phyloP scores from a whole-genome alignment of 2,797 vertebrate genomes.

The Phoxinus dragarum region DNA sequence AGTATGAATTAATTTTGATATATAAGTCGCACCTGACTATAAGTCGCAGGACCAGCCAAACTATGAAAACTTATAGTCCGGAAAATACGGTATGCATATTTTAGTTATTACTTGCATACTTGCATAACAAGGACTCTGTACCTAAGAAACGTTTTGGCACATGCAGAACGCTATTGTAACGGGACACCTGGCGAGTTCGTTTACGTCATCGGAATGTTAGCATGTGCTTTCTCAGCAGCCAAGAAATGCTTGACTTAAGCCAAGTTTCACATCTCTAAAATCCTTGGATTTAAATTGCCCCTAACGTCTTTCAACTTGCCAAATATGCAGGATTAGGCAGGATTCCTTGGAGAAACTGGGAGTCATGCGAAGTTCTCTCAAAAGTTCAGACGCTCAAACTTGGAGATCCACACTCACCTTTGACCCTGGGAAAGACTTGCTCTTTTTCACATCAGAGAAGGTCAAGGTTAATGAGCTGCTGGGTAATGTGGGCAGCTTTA shows the following conservation, averaged over 20 bases:
- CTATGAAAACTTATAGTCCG: no score
- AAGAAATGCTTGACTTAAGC: slow-evolving; percentile 60
- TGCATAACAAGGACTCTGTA: neutral
- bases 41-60: no score
- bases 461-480: slow-evolving; percentile 82
- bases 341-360: slow-evolving; percentile 55
- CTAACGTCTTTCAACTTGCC: slow-evolving; percentile 64
- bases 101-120: neutral
- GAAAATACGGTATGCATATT: neutral
- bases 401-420: slow-evolving; percentile 79
- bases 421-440: slow-evolving; percentile 84
- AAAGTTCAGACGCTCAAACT: neutral
- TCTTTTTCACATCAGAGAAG: slow-evolving; percentile 88
- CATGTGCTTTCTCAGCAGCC: slow-evolving; percentile 39
- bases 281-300: slow-evolving; percentile 61
- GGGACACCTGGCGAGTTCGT: slow-evolving; percentile 36
- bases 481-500: slow-evolving; percentile 86
- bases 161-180: slow-evolving; percentile 27
- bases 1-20: no score
- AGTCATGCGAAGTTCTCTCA: neutral
- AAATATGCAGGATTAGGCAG: slow-evolving; percentile 65
- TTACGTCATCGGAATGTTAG: slow-evolving; percentile 44
- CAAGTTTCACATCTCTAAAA: slow-evolving; percentile 63
- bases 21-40: no score
- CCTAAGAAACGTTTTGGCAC: slow-evolving; percentile 26